phyloP scores from a whole-genome alignment of 1,140 invertebrate species.

The Apis cerana region DNA sequence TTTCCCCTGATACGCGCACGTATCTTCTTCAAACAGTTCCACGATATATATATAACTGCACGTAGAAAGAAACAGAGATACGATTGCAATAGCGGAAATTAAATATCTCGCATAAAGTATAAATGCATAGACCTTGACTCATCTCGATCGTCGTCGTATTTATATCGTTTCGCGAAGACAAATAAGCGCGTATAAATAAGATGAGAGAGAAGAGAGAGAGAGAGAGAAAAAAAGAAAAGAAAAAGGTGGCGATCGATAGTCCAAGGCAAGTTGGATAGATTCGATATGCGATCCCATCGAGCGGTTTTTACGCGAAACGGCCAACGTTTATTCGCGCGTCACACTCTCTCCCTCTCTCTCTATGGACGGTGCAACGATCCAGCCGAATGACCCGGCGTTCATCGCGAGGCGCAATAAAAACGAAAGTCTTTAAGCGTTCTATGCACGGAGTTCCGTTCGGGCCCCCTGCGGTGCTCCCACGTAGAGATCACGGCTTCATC shows the following conservation, averaged over 20 bases:
- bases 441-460: slow-evolving; percentile 67
- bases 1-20: not conserved
- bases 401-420: slow-evolving; percentile 67
- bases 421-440: slow-evolving; percentile 59
- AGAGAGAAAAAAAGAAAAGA: no score
- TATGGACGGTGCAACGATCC: slow-evolving; percentile 44
- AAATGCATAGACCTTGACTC: no score
- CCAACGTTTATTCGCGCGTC: not conserved
- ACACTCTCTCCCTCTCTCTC: no score
- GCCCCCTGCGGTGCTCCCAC: slow-evolving; percentile 74
- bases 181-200: no score
- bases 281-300: no score
- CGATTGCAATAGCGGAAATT: no score
- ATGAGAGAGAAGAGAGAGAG: no score
- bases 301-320: slow-evolving; percentile 7
- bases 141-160: no score
- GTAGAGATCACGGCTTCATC: slow-evolving; percentile 67
- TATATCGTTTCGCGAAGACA: no score
- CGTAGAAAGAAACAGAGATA: no score
- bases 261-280: not conserved
- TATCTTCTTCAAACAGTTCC: slow-evolving; percentile 2
- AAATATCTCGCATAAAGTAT: no score
- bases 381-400: slow-evolving; percentile 64
- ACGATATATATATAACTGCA: no score
- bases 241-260: not conserved